Conservation (phyloP, 2,113 vertebrate species). For the Pangasianodon hypophthalmus region DNA sequence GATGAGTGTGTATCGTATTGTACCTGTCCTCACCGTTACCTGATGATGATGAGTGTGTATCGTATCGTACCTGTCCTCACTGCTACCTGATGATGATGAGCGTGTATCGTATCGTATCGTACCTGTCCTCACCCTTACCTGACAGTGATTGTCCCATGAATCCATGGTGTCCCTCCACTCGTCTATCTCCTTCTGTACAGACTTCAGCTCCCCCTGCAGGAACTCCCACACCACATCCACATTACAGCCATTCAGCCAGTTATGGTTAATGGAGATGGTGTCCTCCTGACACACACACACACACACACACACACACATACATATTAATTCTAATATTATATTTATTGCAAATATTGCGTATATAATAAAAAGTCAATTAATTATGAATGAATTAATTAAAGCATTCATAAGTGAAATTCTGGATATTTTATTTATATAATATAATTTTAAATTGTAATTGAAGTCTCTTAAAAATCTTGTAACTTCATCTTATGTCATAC, state of each 20-base stretch:
- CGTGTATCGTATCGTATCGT: neutral
- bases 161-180: conserved; percentile 88
- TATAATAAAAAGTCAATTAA: too few relatives aligned
- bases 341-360: neutral
- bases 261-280: conserved; percentile 96
- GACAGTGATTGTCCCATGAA: conserved; percentile 86
- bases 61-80: neutral
- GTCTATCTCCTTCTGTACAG: conserved; percentile 84
- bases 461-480: too few relatives aligned
- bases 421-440: too few relatives aligned
- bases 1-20: neutral
- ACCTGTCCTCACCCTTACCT: neutral
- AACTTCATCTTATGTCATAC: too few relatives aligned
- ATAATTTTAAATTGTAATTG: too few relatives aligned
- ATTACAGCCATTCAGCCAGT: conserved; percentile 96
- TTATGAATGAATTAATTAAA: too few relatives aligned
- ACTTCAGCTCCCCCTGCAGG: conserved; percentile 85
- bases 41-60: neutral
- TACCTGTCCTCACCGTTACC: neutral
- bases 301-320: neutral
- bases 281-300: conserved; percentile 79
- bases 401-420: too few relatives aligned
- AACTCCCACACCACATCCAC: conserved; percentile 91
- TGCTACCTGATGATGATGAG: neutral
- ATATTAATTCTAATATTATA: neutral